phyloP scores from a whole-genome alignment of 2,797 vertebrate genomes.

The Paratrypauchen microcephalus region DNA sequence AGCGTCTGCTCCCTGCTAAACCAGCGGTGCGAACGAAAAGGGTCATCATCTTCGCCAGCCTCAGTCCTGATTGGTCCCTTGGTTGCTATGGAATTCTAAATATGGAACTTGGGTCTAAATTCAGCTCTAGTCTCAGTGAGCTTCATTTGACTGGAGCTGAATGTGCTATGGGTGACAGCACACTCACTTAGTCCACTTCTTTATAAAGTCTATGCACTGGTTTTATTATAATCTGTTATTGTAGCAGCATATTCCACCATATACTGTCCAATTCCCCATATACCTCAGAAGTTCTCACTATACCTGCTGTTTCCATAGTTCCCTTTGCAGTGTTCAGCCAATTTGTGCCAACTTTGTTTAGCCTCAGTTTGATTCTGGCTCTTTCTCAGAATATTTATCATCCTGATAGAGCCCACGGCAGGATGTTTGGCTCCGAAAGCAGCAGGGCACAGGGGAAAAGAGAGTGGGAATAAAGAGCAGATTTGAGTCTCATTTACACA shows the following conservation, averaged over 20 bases:
- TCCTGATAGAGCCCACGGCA: neutral
- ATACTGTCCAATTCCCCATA: neutral
- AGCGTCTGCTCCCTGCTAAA: too few species aligned
- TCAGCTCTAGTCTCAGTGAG: too few species aligned
- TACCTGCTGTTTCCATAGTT: neutral
- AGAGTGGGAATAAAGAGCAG: neutral
- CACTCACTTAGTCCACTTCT: too few species aligned
- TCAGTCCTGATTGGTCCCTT: too few species aligned
- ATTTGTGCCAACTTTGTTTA: neutral
- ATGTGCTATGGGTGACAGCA: too few species aligned
- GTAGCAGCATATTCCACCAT: neutral
- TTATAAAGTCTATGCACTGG: too few species aligned
- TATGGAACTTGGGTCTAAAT: too few species aligned
- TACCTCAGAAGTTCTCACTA: neutral
- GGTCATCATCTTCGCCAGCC: too few species aligned
- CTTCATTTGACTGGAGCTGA: too few species aligned
- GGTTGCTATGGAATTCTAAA: too few species aligned
- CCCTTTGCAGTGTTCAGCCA: neutral
- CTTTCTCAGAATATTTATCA: slow-evolving; percentile 4
- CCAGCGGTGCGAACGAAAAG: too few species aligned
- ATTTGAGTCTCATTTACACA: neutral
- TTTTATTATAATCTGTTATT: too few species aligned
- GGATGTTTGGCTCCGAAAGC: neutral
- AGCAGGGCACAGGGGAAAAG: neutral
- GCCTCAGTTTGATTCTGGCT: slow-evolving; percentile 3